Evolutionary conservation across 2,797 vertebrate genomes (phyloP).

Genomic region (Microcaecilia unicolor): DNA sequence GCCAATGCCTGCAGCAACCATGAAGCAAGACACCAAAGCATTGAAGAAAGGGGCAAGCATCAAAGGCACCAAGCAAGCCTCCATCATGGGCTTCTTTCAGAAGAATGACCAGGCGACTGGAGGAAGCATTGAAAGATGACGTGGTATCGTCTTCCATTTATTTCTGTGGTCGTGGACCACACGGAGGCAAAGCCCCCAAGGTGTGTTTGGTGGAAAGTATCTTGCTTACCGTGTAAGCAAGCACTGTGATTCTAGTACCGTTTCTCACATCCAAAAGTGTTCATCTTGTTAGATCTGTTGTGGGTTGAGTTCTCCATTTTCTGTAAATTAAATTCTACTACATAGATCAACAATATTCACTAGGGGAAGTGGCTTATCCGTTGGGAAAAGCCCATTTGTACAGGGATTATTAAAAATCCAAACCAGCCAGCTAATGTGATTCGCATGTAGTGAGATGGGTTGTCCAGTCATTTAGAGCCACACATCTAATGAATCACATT

Average conservation of each 20-base stretch:
- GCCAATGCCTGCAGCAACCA: constrained; percentile 1
- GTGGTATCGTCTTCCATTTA: background rate
- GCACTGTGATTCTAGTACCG: constrained; percentile 15
- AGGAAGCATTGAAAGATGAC: constrained; percentile 1
- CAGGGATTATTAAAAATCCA: too few relatives aligned
- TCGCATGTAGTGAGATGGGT: too few relatives aligned
- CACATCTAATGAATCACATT: too few relatives aligned
- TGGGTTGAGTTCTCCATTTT: background rate
- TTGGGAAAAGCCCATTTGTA: too few relatives aligned
- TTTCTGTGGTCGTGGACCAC: too few relatives aligned
- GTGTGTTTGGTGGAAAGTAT: background rate
- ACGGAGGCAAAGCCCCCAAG: background rate
- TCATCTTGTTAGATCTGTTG: constrained; percentile 1
- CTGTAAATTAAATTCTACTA: background rate
- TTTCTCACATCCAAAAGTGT: background rate
- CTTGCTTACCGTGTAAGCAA: constrained; percentile 45
- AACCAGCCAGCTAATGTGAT: too few relatives aligned
- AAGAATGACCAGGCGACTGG: constrained; percentile 60
- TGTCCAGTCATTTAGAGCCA: too few relatives aligned
- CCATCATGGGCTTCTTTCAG: constrained; percentile 87
- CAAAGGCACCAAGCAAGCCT: constrained; percentile 77
- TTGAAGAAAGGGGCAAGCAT: constrained; percentile 54
- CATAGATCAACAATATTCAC: too few relatives aligned
- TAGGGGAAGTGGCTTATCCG: too few relatives aligned
- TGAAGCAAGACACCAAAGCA: constrained; percentile 52